Percentiles rank a stretch among this genome's conserved stretches.
Conservation (phyloP, 2,797 vertebrate species). For the Alectoris magna region DNA sequence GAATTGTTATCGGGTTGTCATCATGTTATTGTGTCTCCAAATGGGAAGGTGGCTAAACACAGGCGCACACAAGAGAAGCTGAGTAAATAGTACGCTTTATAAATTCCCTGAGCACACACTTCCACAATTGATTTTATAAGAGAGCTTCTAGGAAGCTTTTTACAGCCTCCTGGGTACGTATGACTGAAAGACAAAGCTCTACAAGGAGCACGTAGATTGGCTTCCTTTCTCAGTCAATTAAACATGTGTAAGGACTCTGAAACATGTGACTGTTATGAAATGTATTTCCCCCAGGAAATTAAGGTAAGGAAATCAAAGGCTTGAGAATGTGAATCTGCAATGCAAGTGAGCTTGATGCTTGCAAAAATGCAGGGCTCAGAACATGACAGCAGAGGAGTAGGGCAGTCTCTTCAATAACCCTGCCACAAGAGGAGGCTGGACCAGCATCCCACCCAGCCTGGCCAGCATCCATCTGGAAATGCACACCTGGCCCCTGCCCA, state of each 20-base stretch:
- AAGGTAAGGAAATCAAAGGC: conserved; percentile 6
- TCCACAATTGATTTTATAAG: conserved; percentile 62
- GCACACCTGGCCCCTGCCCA: background rate
- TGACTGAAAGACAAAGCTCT: conserved; percentile 20
- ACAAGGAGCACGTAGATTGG: background rate
- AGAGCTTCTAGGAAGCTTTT: conserved; percentile 60
- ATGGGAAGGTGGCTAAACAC: conserved; percentile 44
- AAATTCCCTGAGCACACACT: conserved; percentile 54
- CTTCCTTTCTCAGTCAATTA: conserved; percentile 43
- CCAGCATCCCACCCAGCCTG: background rate
- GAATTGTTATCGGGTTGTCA: conserved; percentile 62
- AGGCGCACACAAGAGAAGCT: background rate
- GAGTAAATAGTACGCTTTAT: conserved; percentile 64
- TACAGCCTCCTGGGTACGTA: conserved; percentile 40
- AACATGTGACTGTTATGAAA: background rate
- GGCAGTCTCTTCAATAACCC: background rate
- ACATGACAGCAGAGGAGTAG: background rate
- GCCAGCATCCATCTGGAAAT: background rate
- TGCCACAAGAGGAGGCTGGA: background rate
- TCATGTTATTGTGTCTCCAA: conserved; percentile 48
- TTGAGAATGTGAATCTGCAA: background rate
- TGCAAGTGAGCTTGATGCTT: background rate
- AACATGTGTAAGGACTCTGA: conserved; percentile 2
- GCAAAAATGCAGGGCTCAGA: background rate
- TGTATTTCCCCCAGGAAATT: conserved; percentile 13